A percentile compares a stretch with the other conserved stretches of the same genome.
Evolutionary conservation across 1,140 invertebrate species (phyloP).

Genomic region (Ectropis grisescens): DNA sequence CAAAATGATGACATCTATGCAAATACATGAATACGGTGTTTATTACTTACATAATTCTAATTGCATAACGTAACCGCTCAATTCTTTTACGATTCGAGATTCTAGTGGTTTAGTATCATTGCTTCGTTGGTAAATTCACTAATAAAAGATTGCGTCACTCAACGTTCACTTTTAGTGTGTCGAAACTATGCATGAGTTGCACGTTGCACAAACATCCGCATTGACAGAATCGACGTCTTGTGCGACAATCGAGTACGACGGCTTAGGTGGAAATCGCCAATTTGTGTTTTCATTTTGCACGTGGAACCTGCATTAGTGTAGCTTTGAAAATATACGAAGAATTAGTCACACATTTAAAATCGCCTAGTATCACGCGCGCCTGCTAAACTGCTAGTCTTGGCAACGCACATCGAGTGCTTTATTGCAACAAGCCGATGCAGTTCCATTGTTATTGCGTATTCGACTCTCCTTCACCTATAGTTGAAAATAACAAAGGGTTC

Average conservation of each 20-base stretch:
- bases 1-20: no score
- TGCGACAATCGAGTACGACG: slow-evolving; percentile 2
- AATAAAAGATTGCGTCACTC: slow-evolving; percentile 58
- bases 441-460: no score
- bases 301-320: neutral
- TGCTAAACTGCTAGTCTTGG: no score
- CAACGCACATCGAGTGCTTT: no score
- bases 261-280: slow-evolving; percentile 1
- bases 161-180: slow-evolving; percentile 59
- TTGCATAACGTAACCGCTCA: slow-evolving; percentile 11
- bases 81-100: slow-evolving; percentile 16
- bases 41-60: slow-evolving; percentile 2
- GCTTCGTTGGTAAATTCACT: slow-evolving; percentile 37
- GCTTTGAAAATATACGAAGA: no score
- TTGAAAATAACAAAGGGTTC: no score
- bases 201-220: slow-evolving; percentile 57
- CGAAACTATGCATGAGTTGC: slow-evolving; percentile 53
- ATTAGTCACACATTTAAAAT: no score
- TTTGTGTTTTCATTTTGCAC: neutral
- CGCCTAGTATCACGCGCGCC: no score
- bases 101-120: slow-evolving; percentile 22
- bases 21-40: no score
- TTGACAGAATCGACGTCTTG: slow-evolving; percentile 25
- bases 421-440: no score
- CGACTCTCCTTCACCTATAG: no score